phyloP scores from a whole-genome alignment of 2,113 vertebrate species.

The Microcebus griseorufus region DNA sequence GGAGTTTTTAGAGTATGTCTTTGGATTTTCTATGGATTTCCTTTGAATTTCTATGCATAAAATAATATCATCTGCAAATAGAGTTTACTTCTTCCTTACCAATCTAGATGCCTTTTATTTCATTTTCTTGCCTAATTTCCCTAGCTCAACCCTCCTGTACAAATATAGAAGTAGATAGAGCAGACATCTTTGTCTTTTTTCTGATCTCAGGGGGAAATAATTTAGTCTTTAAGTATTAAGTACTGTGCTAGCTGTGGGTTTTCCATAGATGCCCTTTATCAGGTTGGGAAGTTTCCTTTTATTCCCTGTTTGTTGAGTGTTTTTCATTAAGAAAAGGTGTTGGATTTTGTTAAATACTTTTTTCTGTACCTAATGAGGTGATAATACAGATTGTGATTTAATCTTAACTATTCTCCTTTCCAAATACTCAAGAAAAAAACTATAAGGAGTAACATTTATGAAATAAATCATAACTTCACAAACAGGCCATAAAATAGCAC shows the following conservation, averaged over 20 bases:
- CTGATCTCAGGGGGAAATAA: not conserved
- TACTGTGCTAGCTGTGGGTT: not conserved
- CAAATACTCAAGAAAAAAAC: conserved; percentile 10
- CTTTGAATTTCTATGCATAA: not conserved
- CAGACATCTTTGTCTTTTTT: not conserved
- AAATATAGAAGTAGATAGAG: not conserved
- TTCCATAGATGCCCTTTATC: not conserved
- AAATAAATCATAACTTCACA: not conserved
- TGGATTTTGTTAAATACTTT: not conserved
- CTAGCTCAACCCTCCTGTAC: not conserved
- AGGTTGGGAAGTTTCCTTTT: not conserved
- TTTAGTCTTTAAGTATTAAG: not conserved
- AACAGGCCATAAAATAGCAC: conserved; percentile 39
- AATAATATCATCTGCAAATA: not conserved
- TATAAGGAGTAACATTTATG: not conserved
- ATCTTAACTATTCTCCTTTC: not conserved
- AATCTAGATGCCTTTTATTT: not conserved
- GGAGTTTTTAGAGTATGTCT: not conserved
- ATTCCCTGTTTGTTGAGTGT: not conserved
- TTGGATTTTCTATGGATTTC: not conserved
- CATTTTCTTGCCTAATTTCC: not conserved
- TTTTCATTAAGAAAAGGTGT: not conserved
- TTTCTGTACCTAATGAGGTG: not conserved
- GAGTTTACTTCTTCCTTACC: not conserved
- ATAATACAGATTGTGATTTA: not conserved